A percentile compares a stretch with the other conserved stretches of the same genome.
phyloP scores from a whole-genome alignment of 2,888 invertebrate genomes.

The Ormia ochracea region DNA sequence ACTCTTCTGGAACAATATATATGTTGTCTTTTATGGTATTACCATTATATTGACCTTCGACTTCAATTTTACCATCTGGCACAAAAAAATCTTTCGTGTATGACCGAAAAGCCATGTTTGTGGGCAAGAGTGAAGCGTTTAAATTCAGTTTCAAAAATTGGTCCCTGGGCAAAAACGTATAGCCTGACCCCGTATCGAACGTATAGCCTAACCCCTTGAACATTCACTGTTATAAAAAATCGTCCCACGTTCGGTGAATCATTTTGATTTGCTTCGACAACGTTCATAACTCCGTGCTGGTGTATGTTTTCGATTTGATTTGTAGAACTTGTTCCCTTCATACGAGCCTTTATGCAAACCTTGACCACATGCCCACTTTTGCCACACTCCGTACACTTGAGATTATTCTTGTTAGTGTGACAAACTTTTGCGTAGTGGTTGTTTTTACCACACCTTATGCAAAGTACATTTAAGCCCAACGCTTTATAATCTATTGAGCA shows the following conservation, averaged over 20 bases:
- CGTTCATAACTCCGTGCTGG: background rate
- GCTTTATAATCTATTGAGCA: too few species aligned
- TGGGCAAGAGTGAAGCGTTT: slow-evolving; percentile 25
- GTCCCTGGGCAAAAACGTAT: slow-evolving; percentile 10
- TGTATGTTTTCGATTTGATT: slow-evolving; percentile 14
- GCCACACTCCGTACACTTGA: slow-evolving; percentile 24
- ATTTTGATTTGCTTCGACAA: too few species aligned
- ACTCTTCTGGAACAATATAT: slow-evolving; percentile 50
- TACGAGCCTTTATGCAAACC: slow-evolving; percentile 23
- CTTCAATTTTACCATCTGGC: slow-evolving; percentile 44
- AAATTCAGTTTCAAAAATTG: background rate
- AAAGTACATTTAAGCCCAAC: too few species aligned
- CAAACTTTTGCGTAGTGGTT: slow-evolving; percentile 38
- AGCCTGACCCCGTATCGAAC: slow-evolving; percentile 29
- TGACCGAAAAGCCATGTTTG: slow-evolving; percentile 30
- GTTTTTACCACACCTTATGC: background rate
- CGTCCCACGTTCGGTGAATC: background rate
- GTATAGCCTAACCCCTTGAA: slow-evolving; percentile 28
- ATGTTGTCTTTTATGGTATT: slow-evolving; percentile 37
- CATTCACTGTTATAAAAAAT: slow-evolving; percentile 21
- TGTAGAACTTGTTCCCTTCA: slow-evolving; percentile 1
- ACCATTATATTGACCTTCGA: slow-evolving; percentile 20
- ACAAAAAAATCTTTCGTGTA: slow-evolving; percentile 26
- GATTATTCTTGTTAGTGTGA: slow-evolving; percentile 25
- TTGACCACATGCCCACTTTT: slow-evolving; percentile 26